These are phyloP conservation scores for Lates japonicus DNA, from an alignment of 2,797 vertebrate genomes.

Conservation along the genomic window DNA sequence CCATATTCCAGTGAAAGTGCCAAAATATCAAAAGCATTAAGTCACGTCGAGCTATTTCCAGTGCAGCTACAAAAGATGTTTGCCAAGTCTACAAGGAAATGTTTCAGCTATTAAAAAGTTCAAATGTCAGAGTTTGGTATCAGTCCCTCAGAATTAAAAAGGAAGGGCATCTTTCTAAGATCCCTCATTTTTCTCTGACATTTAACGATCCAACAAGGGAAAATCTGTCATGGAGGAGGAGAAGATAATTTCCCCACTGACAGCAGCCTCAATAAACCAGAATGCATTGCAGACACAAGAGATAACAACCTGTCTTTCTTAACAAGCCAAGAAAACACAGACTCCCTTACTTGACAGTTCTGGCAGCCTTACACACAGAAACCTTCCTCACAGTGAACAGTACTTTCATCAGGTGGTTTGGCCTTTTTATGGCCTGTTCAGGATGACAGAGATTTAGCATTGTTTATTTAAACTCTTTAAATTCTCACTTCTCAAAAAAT, in stretches of 20 bases:
- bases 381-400: neutral
- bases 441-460: conserved; percentile 1
- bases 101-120: conserved; percentile 31
- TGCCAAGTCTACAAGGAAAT: conserved; percentile 43
- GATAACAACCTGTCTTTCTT: conserved; percentile 18
- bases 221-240: conserved; percentile 5
- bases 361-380: conserved; percentile 20
- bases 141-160: conserved; percentile 12
- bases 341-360: conserved; percentile 19
- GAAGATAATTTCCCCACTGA: conserved; percentile 17
- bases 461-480: conserved; percentile 3
- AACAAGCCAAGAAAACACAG: conserved; percentile 32
- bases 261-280: conserved; percentile 37
- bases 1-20: conserved; percentile 60
- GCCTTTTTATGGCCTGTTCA: conserved; percentile 2
- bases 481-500: neutral
- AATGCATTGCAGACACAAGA: conserved; percentile 34
- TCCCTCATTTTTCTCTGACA: conserved; percentile 13
- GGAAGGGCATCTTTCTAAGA: conserved; percentile 11
- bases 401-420: conserved; percentile 29
- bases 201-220: conserved; percentile 11
- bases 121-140: conserved; percentile 44
- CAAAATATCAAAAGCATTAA: conserved; percentile 59
- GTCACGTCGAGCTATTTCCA: conserved; percentile 50
- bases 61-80: conserved; percentile 5